Base-by-base conservation (phyloP, 37 sponge, comb jelly and placozoan species). In the Crambe crambe region DNA sequence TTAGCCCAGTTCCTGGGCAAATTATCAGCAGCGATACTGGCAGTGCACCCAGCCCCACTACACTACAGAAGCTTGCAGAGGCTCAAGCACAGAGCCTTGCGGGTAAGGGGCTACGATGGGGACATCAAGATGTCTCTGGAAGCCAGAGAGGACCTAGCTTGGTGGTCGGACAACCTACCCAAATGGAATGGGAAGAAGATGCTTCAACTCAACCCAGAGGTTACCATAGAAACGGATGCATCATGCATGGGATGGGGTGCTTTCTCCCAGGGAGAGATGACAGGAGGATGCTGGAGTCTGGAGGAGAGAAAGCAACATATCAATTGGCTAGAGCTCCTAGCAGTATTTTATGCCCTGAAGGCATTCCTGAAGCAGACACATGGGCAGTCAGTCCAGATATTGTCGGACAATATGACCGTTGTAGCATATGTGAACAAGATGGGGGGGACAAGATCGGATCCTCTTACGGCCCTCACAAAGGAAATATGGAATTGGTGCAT, bases 271-370 rank as follows among this genome's bases (percentile, higher is more conserved):
- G 76, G 64, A n/a, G 39, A 43, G 2, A 18, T 35, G n/a, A 74
- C 84, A 44, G 76, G 66, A 35, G 80, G 86, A 30, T 44, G 59
- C 22, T 86, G 86, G 86, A 58, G 66, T 22, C 72, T 27, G 62
- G 80, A 69, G 32, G 80, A 78, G 66, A 15, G 41, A 30, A 51
- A 2, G 23, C 43, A 69, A 3, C 64, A 79, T 65, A 86, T 86
- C 71, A 86, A 79, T 37, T 66, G 21, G 17, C 78, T 77, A 62
- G 78, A 85, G 73, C 74, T 78, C 54, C 38, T 70, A 38, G 80
- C 86, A 30, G 69, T 38, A 2, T 22, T 32, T 42, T 65, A 77
- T 22, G 68, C 56, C 25, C 64, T 84, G 42, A 37, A 66, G 36
- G 25, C 68, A 2, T 84, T 80, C 38, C 42, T 37, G 37, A 69